These are phyloP conservation scores for Hypanus sabinus DNA, from an alignment of 2,113 vertebrate species.

Conservation along the genomic window DNA sequence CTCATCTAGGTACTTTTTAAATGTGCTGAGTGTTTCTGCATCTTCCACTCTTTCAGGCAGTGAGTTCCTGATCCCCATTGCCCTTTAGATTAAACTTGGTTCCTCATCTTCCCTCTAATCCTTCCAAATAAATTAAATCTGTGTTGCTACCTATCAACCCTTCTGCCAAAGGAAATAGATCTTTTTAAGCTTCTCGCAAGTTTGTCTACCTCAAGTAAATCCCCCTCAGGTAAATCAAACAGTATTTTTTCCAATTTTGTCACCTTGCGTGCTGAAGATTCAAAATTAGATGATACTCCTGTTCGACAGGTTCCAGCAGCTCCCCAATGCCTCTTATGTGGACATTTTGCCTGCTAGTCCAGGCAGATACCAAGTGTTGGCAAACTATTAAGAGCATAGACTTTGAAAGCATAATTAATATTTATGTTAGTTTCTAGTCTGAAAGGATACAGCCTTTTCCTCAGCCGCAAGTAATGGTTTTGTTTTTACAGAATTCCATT, in stretches of 20 bases:
- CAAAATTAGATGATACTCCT: background rate
- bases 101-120: too few species aligned
- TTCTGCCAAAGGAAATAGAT: too few species aligned
- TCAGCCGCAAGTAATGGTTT: background rate
- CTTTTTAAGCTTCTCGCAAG: too few species aligned
- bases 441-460: background rate
- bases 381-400: background rate
- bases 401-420: conserved; percentile 5
- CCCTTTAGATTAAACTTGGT: too few species aligned
- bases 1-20: too few species aligned
- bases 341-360: background rate
- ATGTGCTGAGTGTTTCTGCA: too few species aligned
- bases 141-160: too few species aligned
- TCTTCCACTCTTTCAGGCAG: too few species aligned
- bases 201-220: too few species aligned
- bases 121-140: too few species aligned
- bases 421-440: conserved; percentile 1
- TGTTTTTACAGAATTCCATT: conserved; percentile 24
- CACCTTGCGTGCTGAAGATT: too few species aligned
- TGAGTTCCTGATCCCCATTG: too few species aligned
- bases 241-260: background rate
- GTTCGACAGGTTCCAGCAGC: background rate
- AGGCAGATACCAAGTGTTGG: background rate
- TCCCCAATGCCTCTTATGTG: background rate
- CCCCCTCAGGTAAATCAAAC: background rate